Base-by-base conservation (phyloP, 2,113 vertebrate genomes). In the Sinocyclocheilus rhinocerous region DNA sequence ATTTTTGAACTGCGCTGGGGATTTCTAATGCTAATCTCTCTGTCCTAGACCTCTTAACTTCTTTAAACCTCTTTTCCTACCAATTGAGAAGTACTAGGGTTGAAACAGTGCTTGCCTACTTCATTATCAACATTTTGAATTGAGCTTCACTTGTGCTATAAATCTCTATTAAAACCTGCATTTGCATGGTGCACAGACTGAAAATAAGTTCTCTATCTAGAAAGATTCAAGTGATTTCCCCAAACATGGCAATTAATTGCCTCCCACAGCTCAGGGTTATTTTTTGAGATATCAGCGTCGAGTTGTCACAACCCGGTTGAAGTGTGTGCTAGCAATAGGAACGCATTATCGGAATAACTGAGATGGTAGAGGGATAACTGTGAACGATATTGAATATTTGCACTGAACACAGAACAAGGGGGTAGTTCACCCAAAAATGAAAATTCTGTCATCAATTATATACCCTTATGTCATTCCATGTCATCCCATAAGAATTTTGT, bases 91-190 rank as follows among this genome's bases (percentile, higher is more conserved):
- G 94, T 89, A 92, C 92, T 93, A 93, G 93, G 93, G 93, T 96
- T 97, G 93, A 96, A 95, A 95, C 94, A 94, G 92, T 95, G 94
- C 94, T 96, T 90, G 92, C 92, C 93, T 93, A 93, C 92, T 95
- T 97, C 95, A 96, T 97, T 96, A 96, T 96, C 93, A 95, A 87
- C 69, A 86, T 92, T 96, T 95, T 92, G 95, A 94, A 92, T 93
- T 91, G 93, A 92, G 92, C 95, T 94, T 90, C 90, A 81, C 93
- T 93, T 93, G 91, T 93, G 90, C 92, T 95, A 93, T 95, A 95
- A 95, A 96, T 96, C 95, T 96, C 90, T 96, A 95, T 96, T 96
- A 96, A 96, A 95, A 89, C 94, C 91, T 84, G 11, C 91, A 92
- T 92, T 95, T 94, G 94, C 93, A 93, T 91, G 85, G 91, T 84